These are phyloP conservation scores for Stichodactyla mertensii DNA, from an alignment of 64 coral and sea anemone species.

Conservation along the genomic window DNA sequence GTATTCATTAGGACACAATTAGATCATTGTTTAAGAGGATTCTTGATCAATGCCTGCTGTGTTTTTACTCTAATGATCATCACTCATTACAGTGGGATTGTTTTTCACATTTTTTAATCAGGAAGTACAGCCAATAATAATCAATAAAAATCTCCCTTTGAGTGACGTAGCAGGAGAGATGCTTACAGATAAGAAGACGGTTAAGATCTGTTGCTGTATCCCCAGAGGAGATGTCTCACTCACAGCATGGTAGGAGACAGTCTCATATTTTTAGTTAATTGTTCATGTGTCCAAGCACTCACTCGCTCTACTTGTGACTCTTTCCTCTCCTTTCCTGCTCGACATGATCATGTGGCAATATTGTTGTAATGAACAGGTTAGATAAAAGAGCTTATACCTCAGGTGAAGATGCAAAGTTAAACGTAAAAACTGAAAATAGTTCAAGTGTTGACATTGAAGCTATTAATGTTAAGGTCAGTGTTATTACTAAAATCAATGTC, in stretches of 20 bases:
- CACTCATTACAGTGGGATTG: background rate
- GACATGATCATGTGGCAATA: too few relatives aligned
- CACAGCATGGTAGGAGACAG: constrained; percentile 37
- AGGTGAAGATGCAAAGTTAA: constrained; percentile 71
- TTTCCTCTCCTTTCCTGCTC: too few relatives aligned
- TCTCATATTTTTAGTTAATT: too few relatives aligned
- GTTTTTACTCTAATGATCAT: too few relatives aligned
- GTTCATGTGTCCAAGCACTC: too few relatives aligned
- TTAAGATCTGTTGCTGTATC: constrained; percentile 97
- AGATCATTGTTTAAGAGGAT: too few relatives aligned
- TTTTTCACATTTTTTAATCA: constrained; percentile 10
- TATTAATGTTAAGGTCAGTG: constrained; percentile 74
- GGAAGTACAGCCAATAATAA: constrained; percentile 64
- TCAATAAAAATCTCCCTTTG: constrained; percentile 64
- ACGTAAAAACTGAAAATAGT: constrained; percentile 85
- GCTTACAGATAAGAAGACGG: constrained; percentile 32
- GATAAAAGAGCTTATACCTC: constrained; percentile 80
- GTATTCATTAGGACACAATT: too few relatives aligned
- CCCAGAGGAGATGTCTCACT: constrained; percentile 81
- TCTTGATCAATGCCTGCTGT: too few relatives aligned
- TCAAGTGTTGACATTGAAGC: constrained; percentile 89
- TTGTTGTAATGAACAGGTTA: constrained; percentile 36
- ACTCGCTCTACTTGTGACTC: too few relatives aligned
- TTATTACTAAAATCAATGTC: too few relatives aligned
- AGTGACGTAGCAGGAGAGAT: constrained; percentile 46